Evolutionary conservation across 2,888 invertebrate species (phyloP), one percentile per base, ranked within the genome.

Genomic region (Didymodactylos carnosus): DNA sequence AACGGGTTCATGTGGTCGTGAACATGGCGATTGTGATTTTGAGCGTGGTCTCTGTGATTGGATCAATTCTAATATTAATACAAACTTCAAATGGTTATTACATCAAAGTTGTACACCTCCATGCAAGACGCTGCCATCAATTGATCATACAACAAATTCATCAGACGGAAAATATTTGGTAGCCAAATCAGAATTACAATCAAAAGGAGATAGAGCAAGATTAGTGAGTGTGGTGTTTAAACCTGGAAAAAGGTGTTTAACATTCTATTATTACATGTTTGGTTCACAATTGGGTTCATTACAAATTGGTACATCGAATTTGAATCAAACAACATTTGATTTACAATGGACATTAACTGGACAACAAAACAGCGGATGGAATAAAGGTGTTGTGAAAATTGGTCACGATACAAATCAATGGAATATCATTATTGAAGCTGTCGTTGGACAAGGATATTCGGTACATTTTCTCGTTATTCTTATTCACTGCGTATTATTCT

Each of bases 301-400:
- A 25, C 53, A 72, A 53, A 71, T 74, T 27, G 53, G 53, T 25
- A 39, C 71, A 16, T n/a, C 39, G 29, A 25, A 35, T 19, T 72
- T 79, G 39, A 80, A 79, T 72, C 23, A 46, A 49, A 16, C n/a
- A 39, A 75, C 75, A n/a, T 29, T 35, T 53, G 72, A 23, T 76
- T 75, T 69, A 77, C 74, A n/a, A 7, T 80, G 77, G 78, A 77
- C 76, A 40, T 72, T 76, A 29, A 40, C 74, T 70, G 79, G 79
- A 23, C 76, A 78, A 70, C 80, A 79, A 72, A 78, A 78, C 25
- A 69, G 71, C 39, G 75, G 75, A 16, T 81, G 81, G 81, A 76
- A 76, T 49, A 77, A 77, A 70, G 77, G 76, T 25, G 75, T 76
- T 23, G 78, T 79, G 13, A 70, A 46, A 39, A 71, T 74, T 7